Evolutionary conservation across 2,797 vertebrate species (phyloP), one percentile per base, ranked within the genome.

Genomic region (Phoeniculus purpureus): DNA sequence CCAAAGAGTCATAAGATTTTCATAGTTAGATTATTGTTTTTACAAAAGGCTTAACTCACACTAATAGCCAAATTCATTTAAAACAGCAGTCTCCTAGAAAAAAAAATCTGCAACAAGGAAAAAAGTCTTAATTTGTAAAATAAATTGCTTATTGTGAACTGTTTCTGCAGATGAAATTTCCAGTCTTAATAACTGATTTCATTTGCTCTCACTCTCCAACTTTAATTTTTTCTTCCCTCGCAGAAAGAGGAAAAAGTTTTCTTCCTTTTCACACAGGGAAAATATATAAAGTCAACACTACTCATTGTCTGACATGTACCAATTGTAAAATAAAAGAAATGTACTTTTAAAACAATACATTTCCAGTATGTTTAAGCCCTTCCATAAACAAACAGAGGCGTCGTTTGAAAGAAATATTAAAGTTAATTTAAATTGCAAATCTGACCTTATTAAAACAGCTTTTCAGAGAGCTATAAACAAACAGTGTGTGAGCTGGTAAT

Each of bases 391-490:
- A 97, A 93, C 81, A 96, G 79, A 81, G 94, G 77, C 71, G 80
- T 87, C 95, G 91, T 96, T 96, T 95, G 96, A 75, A 96, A 97
- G 96, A 97, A 97, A 97, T 97, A 97, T 97, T 97, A 96, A 97
- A 96, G 96, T 97, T 97, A 95, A 97, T 98, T 98, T 98, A 97
- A 97, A 98, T 98, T 98, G 97, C 97, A 98, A 97, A 98, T 98
- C 89, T 97, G 97, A 98, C 97, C 97, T 98, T 98, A 98, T 98
- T 97, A 98, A 97, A 98, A 96, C 95, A 96, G 93, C 77, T 97
- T 97, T 97, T 96, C 95, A 93, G 95, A 97, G 95, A 97, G 92
- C 95, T 96, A 96, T 97, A 98, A 98, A 97, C 97, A 98, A 98
- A 97, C 93, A 97, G 94, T 93, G 88, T 91, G 87, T 90, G 62